Conservation (phyloP, 2,888 invertebrate species). For the Noctuana brunneofusca region DNA sequence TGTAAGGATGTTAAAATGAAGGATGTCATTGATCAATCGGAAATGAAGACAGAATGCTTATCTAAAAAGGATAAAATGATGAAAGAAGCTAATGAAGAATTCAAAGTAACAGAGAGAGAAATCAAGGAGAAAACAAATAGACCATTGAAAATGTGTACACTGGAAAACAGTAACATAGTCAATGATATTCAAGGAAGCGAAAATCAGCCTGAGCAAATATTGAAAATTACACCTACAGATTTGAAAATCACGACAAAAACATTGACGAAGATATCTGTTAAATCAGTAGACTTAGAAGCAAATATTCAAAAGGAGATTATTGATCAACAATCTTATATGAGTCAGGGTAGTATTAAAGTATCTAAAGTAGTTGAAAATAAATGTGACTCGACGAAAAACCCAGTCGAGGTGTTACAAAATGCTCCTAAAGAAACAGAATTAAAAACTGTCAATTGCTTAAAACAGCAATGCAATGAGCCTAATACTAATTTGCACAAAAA, state of each 20-base stretch:
- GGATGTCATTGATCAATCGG: not conserved
- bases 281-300: not conserved
- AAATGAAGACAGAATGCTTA: not conserved
- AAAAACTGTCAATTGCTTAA: not conserved
- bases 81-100: not conserved
- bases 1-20: not conserved
- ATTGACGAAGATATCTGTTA: not conserved
- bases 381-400: not conserved
- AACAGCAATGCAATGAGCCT: not conserved
- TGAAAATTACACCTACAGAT: not conserved
- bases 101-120: not conserved
- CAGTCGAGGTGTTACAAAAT: not conserved
- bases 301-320: not conserved
- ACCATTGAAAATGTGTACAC: not conserved
- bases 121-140: not conserved
- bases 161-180: not conserved
- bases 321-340: not conserved
- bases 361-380: not conserved
- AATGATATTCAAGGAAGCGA: not conserved
- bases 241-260: not conserved
- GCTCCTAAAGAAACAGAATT: not conserved
- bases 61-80: not conserved
- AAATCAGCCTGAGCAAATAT: not conserved
- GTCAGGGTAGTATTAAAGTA: not conserved
- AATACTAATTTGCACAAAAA: not conserved